Conservation (phyloP, 1,140 invertebrate genomes). For the Philaenus spumarius region DNA sequence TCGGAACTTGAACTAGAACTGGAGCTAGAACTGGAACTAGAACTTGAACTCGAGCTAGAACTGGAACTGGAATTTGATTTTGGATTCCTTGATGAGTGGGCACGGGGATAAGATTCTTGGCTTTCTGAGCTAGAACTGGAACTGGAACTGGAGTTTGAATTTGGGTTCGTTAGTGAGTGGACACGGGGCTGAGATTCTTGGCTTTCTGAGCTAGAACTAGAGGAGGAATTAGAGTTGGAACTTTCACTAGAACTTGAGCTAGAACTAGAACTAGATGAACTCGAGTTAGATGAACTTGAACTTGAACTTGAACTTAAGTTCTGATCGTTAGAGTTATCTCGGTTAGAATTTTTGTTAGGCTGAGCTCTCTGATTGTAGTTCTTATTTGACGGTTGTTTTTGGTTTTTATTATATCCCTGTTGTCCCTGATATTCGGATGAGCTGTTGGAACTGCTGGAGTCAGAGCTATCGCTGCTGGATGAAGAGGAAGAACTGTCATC, state of each 20-base stretch:
- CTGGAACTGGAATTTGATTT: constrained; percentile 19
- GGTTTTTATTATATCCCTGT: no score
- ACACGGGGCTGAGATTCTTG: no score
- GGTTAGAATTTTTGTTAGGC: no score
- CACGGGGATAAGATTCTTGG: constrained; percentile 27
- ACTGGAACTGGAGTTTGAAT: constrained; percentile 17
- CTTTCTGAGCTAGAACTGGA: constrained; percentile 9
- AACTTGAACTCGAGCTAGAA: constrained; percentile 17
- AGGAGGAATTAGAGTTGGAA: constrained; percentile 20
- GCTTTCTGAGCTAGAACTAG: neutral
- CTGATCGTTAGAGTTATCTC: neutral
- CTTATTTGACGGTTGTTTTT: no score
- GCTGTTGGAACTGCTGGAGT: no score
- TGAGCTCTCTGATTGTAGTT: no score
- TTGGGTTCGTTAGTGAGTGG: constrained; percentile 24
- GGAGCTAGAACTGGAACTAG: constrained; percentile 4
- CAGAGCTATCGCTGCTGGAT: neutral
- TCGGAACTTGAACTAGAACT: neutral
- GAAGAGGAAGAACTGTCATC: constrained; percentile 16
- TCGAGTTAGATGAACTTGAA: neutral
- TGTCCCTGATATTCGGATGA: no score
- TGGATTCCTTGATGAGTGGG: constrained; percentile 16
- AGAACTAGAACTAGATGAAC: constrained; percentile 22
- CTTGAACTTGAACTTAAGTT: constrained; percentile 8
- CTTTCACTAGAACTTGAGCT: constrained; percentile 10